These are phyloP conservation scores for Haemorhous mexicanus DNA, from an alignment of 2,113 vertebrate species.

Conservation along the genomic window DNA sequence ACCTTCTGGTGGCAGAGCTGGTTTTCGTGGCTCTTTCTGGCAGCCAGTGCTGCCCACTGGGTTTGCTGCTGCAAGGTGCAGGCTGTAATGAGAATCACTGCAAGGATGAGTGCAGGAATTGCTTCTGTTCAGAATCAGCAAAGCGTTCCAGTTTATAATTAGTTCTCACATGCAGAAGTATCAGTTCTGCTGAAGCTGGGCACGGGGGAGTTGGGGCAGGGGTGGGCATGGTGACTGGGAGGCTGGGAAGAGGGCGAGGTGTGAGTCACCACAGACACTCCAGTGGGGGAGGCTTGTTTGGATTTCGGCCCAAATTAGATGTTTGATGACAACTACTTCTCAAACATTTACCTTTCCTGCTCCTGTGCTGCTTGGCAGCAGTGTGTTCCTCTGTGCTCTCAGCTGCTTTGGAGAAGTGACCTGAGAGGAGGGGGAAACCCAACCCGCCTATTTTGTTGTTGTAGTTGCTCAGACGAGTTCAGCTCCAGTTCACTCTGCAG, in stretches of 20 bases:
- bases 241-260: background rate
- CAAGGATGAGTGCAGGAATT: background rate
- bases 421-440: background rate
- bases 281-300: background rate
- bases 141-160: background rate
- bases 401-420: background rate
- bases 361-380: background rate
- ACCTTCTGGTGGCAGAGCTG: background rate
- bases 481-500: background rate
- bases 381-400: background rate
- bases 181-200: background rate
- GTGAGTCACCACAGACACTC: background rate
- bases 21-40: background rate
- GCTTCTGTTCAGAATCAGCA: background rate
- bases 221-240: background rate
- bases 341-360: background rate
- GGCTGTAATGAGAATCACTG: background rate
- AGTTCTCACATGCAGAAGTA: background rate
- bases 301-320: background rate
- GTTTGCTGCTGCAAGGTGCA: rapidly evolving
- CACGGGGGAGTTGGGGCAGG: background rate
- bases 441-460: background rate
- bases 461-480: background rate
- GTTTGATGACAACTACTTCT: background rate
- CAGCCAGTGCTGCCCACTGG: background rate